Conservation (phyloP, 2,797 vertebrate species). For the Cyprinella venusta region DNA sequence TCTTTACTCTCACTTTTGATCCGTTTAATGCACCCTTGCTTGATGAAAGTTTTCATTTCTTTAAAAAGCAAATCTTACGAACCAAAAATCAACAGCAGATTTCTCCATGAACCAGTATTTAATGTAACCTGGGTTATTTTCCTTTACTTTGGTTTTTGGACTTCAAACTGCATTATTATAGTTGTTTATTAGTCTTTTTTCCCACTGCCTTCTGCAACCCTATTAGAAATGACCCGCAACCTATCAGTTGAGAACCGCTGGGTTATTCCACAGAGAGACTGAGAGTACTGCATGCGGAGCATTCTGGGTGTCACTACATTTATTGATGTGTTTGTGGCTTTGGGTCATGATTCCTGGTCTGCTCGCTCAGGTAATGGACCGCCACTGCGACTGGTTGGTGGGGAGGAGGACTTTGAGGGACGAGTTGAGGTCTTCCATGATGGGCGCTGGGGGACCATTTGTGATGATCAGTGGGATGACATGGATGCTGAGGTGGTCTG, state of each 20-base stretch:
- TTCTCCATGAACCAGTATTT: neutral
- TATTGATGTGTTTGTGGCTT: slow-evolving; percentile 25
- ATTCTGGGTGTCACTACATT: neutral
- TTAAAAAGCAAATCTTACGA: neutral
- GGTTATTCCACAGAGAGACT: neutral
- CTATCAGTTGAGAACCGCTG: neutral
- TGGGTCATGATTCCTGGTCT: slow-evolving; percentile 32
- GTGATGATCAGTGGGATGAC: slow-evolving; percentile 86
- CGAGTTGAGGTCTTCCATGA: slow-evolving; percentile 79
- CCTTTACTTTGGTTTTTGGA: neutral
- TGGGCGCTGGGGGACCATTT: slow-evolving; percentile 80
- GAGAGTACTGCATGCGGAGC: neutral
- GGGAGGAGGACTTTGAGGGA: slow-evolving; percentile 85
- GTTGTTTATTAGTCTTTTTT: neutral
- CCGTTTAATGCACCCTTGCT: neutral
- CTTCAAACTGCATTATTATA: neutral
- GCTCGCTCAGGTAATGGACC: slow-evolving; percentile 78
- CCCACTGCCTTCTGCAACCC: neutral
- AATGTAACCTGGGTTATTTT: neutral
- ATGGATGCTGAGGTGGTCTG: slow-evolving; percentile 82
- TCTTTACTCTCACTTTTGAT: neutral
- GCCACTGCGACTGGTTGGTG: slow-evolving; percentile 85
- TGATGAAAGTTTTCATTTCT: neutral
- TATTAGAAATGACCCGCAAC: neutral
- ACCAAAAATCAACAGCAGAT: neutral